Evolutionary conservation across 2,888 invertebrate species (phyloP).

Genomic region (Lasioglossum morio): DNA sequence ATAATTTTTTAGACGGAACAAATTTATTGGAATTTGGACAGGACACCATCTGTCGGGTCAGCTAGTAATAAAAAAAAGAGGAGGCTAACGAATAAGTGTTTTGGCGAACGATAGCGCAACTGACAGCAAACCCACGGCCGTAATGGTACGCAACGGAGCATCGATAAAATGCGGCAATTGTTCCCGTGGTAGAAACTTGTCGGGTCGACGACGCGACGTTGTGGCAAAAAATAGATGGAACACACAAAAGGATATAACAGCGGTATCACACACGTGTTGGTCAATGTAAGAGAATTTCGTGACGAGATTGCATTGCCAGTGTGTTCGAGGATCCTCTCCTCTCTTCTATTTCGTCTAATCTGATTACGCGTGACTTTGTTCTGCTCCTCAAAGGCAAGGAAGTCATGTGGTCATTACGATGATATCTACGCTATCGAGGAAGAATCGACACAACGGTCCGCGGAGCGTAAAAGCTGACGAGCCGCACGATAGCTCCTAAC

Average conservation of each 20-base stretch:
- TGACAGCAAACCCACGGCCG: too few relatives aligned
- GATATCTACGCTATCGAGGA: constrained; percentile 5
- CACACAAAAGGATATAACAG: constrained; percentile 7
- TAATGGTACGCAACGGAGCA: neutral
- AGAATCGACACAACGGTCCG: constrained; percentile 2
- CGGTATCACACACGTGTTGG: constrained; percentile 5
- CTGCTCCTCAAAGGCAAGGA: constrained; percentile 5
- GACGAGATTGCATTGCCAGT: constrained; percentile 7
- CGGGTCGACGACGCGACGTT: neutral
- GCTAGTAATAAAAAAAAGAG: too few relatives aligned
- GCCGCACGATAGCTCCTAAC: neutral
- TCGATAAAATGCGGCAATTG: constrained; percentile 4
- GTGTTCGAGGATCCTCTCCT: neutral
- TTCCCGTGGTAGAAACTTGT: neutral
- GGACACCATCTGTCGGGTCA: too few relatives aligned
- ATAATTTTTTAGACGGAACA: too few relatives aligned
- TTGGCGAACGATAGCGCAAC: neutral
- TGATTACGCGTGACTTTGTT: constrained; percentile 16
- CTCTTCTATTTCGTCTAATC: constrained; percentile 11
- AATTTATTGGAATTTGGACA: too few relatives aligned
- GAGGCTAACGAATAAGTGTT: neutral
- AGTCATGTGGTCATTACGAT: constrained; percentile 14
- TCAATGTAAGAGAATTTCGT: constrained; percentile 8
- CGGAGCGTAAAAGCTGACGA: constrained; percentile 1
- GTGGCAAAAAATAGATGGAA: neutral